Evolutionary conservation across 2,113 vertebrate species (phyloP).

Genomic region (Symphodus melops): DNA sequence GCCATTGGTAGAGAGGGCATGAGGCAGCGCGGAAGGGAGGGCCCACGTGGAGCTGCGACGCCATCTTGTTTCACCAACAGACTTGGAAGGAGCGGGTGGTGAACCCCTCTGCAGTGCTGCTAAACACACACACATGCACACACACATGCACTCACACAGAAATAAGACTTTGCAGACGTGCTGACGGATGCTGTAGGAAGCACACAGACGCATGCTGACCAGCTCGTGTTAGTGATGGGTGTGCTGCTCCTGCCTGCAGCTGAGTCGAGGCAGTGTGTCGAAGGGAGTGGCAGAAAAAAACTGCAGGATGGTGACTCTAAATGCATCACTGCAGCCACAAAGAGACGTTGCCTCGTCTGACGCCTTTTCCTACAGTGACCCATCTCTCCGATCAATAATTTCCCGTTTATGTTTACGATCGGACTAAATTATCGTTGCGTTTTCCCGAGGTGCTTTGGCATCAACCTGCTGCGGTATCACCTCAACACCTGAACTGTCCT

Average conservation of each 20-base stretch:
- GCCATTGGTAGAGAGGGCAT: slow-evolving; percentile 26
- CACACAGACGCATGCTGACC: slow-evolving; percentile 28
- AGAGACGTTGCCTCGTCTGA: slow-evolving; percentile 2
- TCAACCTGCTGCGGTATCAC: slow-evolving; percentile 32
- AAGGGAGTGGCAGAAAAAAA: slow-evolving; percentile 69
- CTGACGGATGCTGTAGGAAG: slow-evolving; percentile 36
- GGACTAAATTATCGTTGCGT: background rate
- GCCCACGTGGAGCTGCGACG: slow-evolving; percentile 56
- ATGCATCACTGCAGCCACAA: slow-evolving; percentile 31
- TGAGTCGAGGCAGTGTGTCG: slow-evolving; percentile 31
- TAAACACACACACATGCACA: slow-evolving; percentile 22
- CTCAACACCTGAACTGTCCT: background rate
- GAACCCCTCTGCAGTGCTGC: slow-evolving; percentile 60
- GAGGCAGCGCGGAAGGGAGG: background rate
- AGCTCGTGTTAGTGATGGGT: slow-evolving; percentile 62
- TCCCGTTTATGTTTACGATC: background rate
- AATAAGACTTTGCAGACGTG: slow-evolving; percentile 37
- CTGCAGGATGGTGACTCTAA: slow-evolving; percentile 60
- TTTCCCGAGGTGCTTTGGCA: background rate
- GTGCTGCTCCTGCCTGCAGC: slow-evolving; percentile 54
- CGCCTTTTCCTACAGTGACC: background rate
- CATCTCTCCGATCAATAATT: slow-evolving; percentile 9
- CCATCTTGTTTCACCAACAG: slow-evolving; percentile 82
- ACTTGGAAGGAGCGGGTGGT: slow-evolving; percentile 60
- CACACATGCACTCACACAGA: slow-evolving; percentile 17